Evolutionary conservation across 1,140 invertebrate genomes (phyloP), one percentile per base, ranked within the genome.

Genomic region (Cyrtorhinus lividipennis): DNA sequence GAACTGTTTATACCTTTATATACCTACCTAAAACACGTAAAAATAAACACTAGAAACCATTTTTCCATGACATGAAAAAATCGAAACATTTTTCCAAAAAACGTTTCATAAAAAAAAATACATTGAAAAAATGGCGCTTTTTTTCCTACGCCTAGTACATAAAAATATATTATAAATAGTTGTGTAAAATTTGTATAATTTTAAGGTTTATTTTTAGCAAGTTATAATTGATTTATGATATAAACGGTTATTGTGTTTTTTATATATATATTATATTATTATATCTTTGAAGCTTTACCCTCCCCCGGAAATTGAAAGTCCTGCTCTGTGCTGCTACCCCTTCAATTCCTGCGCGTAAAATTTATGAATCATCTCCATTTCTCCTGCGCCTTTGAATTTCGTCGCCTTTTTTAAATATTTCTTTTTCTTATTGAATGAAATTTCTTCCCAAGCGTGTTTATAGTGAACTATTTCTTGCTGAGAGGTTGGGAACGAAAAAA

Each of bases 241-340:
- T 53, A 53, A 13, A 53, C 48, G 20, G 48, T 53, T 53, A 53
- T 53, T 53, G 48, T 22, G 48, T 53, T 53, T 53, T 53, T 53
- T 53, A 53, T 53, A 53, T 53, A 53, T 53, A 53, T 53, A 53
- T 53, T 53, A 53, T 53, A 53, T 53, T 53, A 53, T 53, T 53
- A 53, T 53, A 53, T 53, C 48, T 53, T 53, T 53, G 48, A 53
- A 53, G 48, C 48, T 53, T 53, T 53, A 53, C 48, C 48, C 48
- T 53, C 8, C 8, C 18, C 8, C 5, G 30, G 15, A 38, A 38
- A 38, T 8, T 8, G 15, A 38, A 8, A 15, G 15, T 8, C 5
- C 5, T 8, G 15, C 5, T 8, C 5, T 38, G 5, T 15, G 30
- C 30, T 38, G 30, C 5, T 38, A 38, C 15, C 15, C 15, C n/a